These are phyloP conservation scores for Eretmocerus hayati DNA, from an alignment of 2,888 invertebrate species.

Conservation along the genomic window DNA sequence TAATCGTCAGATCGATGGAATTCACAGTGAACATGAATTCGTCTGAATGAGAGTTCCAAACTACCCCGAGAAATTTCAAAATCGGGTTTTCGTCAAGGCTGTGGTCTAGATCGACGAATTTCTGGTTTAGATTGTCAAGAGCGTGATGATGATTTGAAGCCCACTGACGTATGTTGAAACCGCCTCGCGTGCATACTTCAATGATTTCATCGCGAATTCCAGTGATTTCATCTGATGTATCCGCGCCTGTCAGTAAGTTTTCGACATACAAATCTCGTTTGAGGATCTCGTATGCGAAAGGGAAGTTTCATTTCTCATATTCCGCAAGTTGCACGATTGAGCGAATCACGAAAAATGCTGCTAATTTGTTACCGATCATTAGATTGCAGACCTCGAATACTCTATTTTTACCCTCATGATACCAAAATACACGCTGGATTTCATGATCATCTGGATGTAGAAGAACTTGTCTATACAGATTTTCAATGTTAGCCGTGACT, in stretches of 20 bases:
- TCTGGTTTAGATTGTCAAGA: too few relatives aligned
- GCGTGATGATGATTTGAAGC: background rate
- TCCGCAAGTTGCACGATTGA: background rate
- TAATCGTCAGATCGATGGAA: too few relatives aligned
- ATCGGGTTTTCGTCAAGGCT: too few relatives aligned
- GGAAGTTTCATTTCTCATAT: background rate
- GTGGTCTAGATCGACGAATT: too few relatives aligned
- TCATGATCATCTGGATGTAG: too few relatives aligned
- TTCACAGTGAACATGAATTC: too few relatives aligned
- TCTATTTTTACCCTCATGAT: background rate
- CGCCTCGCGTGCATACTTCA: background rate
- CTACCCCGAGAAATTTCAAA: too few relatives aligned
- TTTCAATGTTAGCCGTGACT: too few relatives aligned
- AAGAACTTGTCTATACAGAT: too few relatives aligned
- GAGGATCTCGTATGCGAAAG: background rate
- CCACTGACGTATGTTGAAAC: background rate
- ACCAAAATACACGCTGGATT: too few relatives aligned
- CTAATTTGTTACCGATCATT: conserved; percentile 2
- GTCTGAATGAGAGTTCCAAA: too few relatives aligned
- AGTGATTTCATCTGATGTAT: background rate
- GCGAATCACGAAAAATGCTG: background rate
- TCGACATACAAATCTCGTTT: background rate
- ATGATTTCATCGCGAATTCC: background rate
- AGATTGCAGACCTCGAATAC: conserved; percentile 7
- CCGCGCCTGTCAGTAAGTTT: background rate